These are phyloP conservation scores for Falco columbarius DNA, from an alignment of 2,797 vertebrate species.

Conservation along the genomic window DNA sequence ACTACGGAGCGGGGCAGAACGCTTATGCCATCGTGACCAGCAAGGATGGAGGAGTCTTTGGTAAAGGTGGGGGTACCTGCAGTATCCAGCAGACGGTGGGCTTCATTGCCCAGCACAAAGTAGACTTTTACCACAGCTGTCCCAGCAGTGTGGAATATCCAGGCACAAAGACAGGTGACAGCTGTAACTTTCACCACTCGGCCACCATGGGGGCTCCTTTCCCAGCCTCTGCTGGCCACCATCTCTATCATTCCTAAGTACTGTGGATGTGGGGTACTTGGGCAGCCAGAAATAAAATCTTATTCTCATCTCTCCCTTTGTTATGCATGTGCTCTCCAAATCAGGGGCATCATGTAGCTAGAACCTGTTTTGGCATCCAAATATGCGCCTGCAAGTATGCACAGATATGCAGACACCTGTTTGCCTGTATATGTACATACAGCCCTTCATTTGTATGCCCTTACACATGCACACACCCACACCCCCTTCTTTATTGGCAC, in stretches of 20 bases:
- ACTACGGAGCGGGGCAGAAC: conserved; percentile 16
- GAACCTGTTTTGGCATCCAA: background rate
- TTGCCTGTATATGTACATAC: background rate
- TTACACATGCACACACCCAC: background rate
- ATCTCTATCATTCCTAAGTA: conserved; percentile 50
- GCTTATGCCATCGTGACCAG: background rate
- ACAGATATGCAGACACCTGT: fast-evolving
- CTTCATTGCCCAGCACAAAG: conserved; percentile 65
- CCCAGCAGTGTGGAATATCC: conserved; percentile 38
- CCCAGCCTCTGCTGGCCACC: conserved; percentile 12
- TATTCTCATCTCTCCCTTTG: background rate
- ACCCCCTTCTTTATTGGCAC: background rate
- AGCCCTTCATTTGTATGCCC: background rate
- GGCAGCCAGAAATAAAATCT: background rate
- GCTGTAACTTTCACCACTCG: conserved; percentile 40
- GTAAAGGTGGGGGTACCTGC: conserved; percentile 43
- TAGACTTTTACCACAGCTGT: conserved; percentile 65
- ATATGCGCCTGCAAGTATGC: background rate
- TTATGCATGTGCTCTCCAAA: background rate
- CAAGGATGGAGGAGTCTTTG: conserved; percentile 47
- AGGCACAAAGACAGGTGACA: conserved; percentile 15
- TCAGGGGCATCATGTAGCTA: background rate
- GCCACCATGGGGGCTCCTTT: conserved; percentile 17
- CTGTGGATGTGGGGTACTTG: background rate
- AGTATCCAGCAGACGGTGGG: conserved; percentile 57